These are phyloP conservation scores for Lepidochrysops patricia DNA, from an alignment of 2,888 invertebrate species.

Conservation along the genomic window DNA sequence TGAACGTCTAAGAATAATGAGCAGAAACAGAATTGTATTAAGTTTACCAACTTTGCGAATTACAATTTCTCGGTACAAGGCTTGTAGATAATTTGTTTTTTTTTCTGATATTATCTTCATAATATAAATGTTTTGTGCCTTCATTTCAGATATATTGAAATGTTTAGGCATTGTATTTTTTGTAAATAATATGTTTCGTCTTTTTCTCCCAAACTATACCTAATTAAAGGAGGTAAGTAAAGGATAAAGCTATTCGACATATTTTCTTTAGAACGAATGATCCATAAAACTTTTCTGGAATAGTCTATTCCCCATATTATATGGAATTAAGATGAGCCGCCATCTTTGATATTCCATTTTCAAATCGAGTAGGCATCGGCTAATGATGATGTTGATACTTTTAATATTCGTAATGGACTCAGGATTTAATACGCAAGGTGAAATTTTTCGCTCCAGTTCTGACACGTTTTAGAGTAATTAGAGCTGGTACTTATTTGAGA, in stretches of 20 bases:
- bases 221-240: no score
- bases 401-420: slow-evolving; percentile 6
- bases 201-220: no score
- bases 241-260: no score
- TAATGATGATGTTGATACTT: neutral
- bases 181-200: no score
- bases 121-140: neutral
- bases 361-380: neutral
- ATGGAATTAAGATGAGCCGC: neutral
- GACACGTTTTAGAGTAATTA: neutral
- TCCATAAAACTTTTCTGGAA: neutral
- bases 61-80: neutral
- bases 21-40: neutral
- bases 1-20: neutral
- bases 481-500: neutral
- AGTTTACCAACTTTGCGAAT: neutral
- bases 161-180: no score
- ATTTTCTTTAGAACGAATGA: neutral
- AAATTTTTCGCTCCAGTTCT: neutral
- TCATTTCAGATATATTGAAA: neutral
- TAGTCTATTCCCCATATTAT: neutral
- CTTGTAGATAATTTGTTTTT: neutral
- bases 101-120: neutral
- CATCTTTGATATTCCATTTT: neutral
- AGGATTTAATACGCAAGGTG: neutral